Base-by-base conservation (phyloP, 2,888 invertebrate species). In the Parnassius smintheus region DNA sequence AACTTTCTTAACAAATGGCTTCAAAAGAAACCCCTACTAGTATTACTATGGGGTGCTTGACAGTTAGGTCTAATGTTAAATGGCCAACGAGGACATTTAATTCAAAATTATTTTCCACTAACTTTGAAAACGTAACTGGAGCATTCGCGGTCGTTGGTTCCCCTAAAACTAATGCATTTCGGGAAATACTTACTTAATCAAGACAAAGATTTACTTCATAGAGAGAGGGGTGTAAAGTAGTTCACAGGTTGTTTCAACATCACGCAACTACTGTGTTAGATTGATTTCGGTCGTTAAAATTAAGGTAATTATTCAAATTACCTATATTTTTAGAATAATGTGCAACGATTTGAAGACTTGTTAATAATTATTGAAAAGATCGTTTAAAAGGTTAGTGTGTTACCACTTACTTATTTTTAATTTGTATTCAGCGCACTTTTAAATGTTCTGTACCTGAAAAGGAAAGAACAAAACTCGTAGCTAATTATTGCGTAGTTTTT, bases 181-280 rank as follows among this genome's bases (percentile, higher is more conserved):
- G 69, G 75, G 73, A 69, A 76, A 77, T 77, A 75, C 74, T 76
- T 73, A 76, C 79, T 83, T 82, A 81, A 84, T 85, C 83, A 83
- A 75, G 76, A 73, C 75, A 69, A 73, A 77, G 83, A 81, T 83
- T 83, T 82, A 77, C 75, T 73, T 72, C 77, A 66, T 71, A 69
- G 68, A 70, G 75, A 69, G 68, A 70, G 75, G 76, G 76, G 66
- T 50, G 62, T 44, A 22, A 50, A 25, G 56, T 1, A n/a, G n/a
- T 46, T 61, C 25, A 61, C 53, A 54, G n/a, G 52, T 53, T 59
- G 63, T 56, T 59, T 51, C 8, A 55, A 49, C 45, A 54, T 25
- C 45, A 25, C 46, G 22, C 35, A 35, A 35, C 35, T 3, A 35
- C 35, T 35, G 35, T 35, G 35, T 35, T 35, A 4, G 35, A 3